These are phyloP conservation scores for Cladopsammia gracilis DNA, from an alignment of 64 coral and sea anemone genomes.

Conservation along the genomic window DNA sequence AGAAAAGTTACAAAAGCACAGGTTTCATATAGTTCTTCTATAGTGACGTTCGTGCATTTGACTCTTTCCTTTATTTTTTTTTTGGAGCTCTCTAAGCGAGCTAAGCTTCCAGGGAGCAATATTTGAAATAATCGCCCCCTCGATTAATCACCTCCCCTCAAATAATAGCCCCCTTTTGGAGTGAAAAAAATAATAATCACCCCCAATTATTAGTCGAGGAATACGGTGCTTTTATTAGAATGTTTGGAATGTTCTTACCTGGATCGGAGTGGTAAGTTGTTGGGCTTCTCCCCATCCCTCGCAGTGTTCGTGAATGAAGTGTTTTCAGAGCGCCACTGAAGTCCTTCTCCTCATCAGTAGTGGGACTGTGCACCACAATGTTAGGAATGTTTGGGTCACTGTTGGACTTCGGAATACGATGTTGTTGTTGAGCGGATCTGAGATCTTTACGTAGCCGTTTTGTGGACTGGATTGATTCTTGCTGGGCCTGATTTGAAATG, in stretches of 20 bases:
- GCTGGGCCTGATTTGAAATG: not conserved
- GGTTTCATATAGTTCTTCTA: too few species aligned
- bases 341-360: slow-evolving; percentile 76
- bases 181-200: too few species aligned
- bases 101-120: too few species aligned
- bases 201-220: too few species aligned
- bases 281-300: slow-evolving; percentile 1
- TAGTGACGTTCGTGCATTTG: too few species aligned
- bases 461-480: not conserved
- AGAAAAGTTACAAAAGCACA: too few species aligned
- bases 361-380: slow-evolving; percentile 88
- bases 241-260: not conserved
- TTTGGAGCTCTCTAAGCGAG: too few species aligned
- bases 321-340: slow-evolving; percentile 21
- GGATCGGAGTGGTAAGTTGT: slow-evolving; percentile 34
- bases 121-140: too few species aligned
- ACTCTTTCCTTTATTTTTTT: too few species aligned
- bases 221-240: too few species aligned
- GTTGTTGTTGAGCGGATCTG: not conserved
- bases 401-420: slow-evolving; percentile 38
- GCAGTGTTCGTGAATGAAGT: not conserved
- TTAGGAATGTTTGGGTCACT: slow-evolving; percentile 64
- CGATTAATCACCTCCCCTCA: too few species aligned
- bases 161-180: too few species aligned
- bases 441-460: slow-evolving; percentile 5